Base-by-base conservation (phyloP, 2,888 invertebrate genomes). In the Eudasyphora cyanicolor region DNA sequence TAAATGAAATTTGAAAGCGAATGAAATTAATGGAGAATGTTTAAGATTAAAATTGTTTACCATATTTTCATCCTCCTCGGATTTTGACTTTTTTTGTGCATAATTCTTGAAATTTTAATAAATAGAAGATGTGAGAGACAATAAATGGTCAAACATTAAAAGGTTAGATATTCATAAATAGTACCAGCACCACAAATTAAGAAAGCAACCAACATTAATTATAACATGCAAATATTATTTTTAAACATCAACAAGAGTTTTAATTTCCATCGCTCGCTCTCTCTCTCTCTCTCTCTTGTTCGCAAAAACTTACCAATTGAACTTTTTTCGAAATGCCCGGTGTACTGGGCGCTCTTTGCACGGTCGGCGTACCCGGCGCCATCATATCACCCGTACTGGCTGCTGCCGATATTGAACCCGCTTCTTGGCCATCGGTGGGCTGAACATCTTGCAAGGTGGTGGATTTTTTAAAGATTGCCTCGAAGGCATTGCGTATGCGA, bases 381-480 rank as follows among this genome's bases (percentile, higher is more conserved):
- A 49, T 32, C 29, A 88, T 86, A 77, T 89, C 89, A n/a, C 77
- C 88, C 64, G 87, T 83, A 84, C 93, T 93, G 12, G 91, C 91
- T 62, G 91, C 93, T 88, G 90, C 88, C 1, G 90, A 87, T 51
- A 91, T 85, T 2, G 92, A 91, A 0, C 94, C 95, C 5, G 94
- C 92, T 86, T 94, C 94, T 86, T 96, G 95, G 38, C 95, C 94
- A 67, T 67, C 67, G 7, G 70, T 38, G 1, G 95, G 95, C 86
- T 94, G 94, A 0, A 97, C 97, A 91, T 98, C 98, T 89, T 97
- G 97, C 8, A 98, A 93, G 17, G 97, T 95, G 0, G 96, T 95
- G 0, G 97, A 97, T 87, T 98, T 96, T 90, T 96, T 95, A 92
- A 98, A 97, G 86, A 98, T 97, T 0, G 97, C 96, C 89, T 98